These are phyloP conservation scores for Ciona savignyi DNA, from an alignment of 23 tunicate genomes.

Conservation along the genomic window DNA sequence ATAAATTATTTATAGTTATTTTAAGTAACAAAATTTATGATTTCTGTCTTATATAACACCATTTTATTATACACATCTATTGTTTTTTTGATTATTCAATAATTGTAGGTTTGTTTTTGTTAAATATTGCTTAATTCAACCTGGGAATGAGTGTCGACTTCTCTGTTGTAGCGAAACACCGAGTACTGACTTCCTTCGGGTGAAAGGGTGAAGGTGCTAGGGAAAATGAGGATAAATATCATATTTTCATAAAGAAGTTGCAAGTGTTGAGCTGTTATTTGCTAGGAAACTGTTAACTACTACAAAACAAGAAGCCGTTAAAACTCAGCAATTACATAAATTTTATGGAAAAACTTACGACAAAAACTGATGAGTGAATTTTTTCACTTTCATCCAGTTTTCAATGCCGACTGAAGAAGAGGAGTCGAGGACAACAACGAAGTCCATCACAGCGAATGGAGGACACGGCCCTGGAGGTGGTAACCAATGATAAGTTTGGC, in stretches of 20 bases:
- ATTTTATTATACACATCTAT: too few species aligned
- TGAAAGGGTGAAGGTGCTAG: constrained; percentile 31
- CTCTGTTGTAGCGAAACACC: constrained; percentile 47
- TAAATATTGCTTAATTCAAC: too few species aligned
- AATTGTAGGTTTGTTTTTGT: too few species aligned
- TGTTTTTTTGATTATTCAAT: too few species aligned
- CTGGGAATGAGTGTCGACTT: constrained; percentile 41
- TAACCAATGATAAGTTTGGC: neutral
- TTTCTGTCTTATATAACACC: too few species aligned
- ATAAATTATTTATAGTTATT: neutral
- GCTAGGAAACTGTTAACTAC: too few species aligned
- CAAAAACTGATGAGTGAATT: constrained; percentile 25
- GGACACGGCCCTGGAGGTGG: constrained; percentile 47
- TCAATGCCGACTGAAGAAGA: constrained; percentile 58
- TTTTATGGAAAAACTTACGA: too few species aligned
- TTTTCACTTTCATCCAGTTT: constrained; percentile 55
- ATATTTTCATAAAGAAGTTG: too few species aligned
- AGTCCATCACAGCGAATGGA: constrained; percentile 63
- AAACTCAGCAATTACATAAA: too few species aligned
- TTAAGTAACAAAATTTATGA: too few species aligned
- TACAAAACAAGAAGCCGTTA: too few species aligned
- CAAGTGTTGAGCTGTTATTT: too few species aligned
- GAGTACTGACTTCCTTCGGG: constrained; percentile 30
- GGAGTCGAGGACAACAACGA: constrained; percentile 61
- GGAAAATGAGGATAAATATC: neutral